A percentile compares a stretch with the other conserved stretches of the same genome.
Evolutionary conservation across 2,113 vertebrate genomes (phyloP).

Genomic region (Mormyrus iriodes): DNA sequence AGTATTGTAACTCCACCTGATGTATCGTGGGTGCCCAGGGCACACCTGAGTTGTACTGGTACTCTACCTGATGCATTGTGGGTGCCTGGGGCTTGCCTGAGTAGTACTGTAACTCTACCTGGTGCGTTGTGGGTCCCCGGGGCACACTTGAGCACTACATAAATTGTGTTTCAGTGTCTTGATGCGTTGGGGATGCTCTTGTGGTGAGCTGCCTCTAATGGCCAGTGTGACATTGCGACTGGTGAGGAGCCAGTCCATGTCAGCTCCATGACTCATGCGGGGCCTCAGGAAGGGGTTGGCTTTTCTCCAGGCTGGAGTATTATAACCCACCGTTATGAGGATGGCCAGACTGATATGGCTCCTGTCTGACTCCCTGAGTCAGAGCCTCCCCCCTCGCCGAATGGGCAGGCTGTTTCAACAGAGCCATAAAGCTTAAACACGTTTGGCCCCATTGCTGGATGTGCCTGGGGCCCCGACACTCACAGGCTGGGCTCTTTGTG

Average conservation of each 20-base stretch:
- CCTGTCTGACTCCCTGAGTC: neutral
- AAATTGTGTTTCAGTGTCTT: neutral
- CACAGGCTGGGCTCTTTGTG: neutral
- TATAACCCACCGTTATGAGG: neutral
- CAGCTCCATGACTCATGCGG: neutral
- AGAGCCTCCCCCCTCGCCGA: neutral
- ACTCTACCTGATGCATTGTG: too few relatives aligned
- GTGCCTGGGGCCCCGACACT: neutral
- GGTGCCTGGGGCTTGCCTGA: too few relatives aligned
- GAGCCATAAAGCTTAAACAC: slow-evolving; percentile 14
- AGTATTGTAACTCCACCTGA: too few relatives aligned
- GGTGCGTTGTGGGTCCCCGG: neutral
- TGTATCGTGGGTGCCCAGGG: too few relatives aligned
- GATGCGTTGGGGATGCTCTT: neutral
- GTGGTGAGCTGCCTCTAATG: neutral
- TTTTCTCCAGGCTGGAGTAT: neutral
- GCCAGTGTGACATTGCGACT: neutral
- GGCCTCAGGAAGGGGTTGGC: neutral
- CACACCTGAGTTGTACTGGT: too few relatives aligned
- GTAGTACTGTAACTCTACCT: neutral
- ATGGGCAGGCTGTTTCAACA: neutral
- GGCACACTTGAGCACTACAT: neutral
- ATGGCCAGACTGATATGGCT: slow-evolving; percentile 9
- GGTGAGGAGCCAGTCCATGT: neutral
- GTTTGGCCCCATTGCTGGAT: neutral